Evolutionary conservation across 2,113 vertebrate species (phyloP), one percentile per base, ranked within the genome.

Genomic region (Callaeas wilsoni): DNA sequence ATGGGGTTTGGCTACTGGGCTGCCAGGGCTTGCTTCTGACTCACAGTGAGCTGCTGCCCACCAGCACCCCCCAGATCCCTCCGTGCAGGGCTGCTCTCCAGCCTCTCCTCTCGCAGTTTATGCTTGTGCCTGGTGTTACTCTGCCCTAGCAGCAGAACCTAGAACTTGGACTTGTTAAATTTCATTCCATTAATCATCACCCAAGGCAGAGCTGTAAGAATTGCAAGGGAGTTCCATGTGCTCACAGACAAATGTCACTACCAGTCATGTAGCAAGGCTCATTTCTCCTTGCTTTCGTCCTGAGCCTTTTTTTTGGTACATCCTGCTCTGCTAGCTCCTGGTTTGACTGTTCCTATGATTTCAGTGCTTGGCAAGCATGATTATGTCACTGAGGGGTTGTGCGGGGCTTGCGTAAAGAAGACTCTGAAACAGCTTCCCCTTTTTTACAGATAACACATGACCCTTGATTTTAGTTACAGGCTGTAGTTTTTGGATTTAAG

Each of bases 61-160:
- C 12, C 59, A 57, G 42, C 53, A 21, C 1, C 17, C 17, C 16
- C 4, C 64, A 49, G n/a, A 39, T 4, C 13, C 3, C 20, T 32
- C 41, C 81, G n/a, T 62, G 30, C 42, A 52, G 12, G 13, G 53
- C 37, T 88, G 53, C 42, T 77, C 32, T 63, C 37, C n/a, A 62
- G n/a, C 5, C 3, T 2, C 22, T 71, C 5, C 25, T 41, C 35
- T 75, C 7, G 0, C 15, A 20, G 0, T 13, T 33, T 52, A 2
- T 27, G 20, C 5, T 67, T 57, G 9, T 32, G 20, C 11, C 37
- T 4, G 1, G 22, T 7, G 2, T 50, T 80, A 37, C 22, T 50
- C 35, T 3, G 1, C 46, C 26, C 16, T 8, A 25, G 20, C 5
- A 53, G 50, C 33, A 71, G 44, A 13, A 64, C 50, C 25, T 1